Conservation (phyloP, 2,113 vertebrate species). For the Nannobrachium achirus region DNA sequence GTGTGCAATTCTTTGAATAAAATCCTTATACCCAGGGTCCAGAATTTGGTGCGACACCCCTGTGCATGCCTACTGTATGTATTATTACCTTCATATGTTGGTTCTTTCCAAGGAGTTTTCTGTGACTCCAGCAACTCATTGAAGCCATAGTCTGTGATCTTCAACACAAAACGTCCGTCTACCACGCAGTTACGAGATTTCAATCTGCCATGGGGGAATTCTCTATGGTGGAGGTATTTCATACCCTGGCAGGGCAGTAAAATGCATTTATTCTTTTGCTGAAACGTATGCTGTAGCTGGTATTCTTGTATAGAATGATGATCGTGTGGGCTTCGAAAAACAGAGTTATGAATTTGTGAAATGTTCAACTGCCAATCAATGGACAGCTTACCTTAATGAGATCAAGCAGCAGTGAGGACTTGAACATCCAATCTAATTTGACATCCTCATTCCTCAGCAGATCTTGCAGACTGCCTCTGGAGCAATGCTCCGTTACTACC, state of each 20-base stretch:
- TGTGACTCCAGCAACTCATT: conserved; percentile 86
- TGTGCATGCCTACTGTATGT: no score
- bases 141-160: conserved; percentile 91
- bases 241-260: conserved; percentile 82
- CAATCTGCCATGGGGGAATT: conserved; percentile 87
- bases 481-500: conserved; percentile 90
- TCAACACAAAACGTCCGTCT: conserved; percentile 91
- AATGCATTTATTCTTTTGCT: not conserved
- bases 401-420: conserved; percentile 91
- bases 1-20: no score
- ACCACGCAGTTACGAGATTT: conserved; percentile 93
- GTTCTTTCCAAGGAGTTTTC: conserved; percentile 75
- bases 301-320: no score
- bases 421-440: conserved; percentile 96
- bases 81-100: conserved; percentile 81
- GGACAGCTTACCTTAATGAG: conserved; percentile 87
- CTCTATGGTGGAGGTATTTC: conserved; percentile 90
- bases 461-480: conserved; percentile 90
- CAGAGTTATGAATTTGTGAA: no score
- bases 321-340: no score
- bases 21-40: no score
- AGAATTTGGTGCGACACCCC: no score
- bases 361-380: not conserved
- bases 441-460: conserved; percentile 89
- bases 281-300: no score